Conservation (phyloP, 2,888 invertebrate genomes). For the Eristalis arbustorum region DNA sequence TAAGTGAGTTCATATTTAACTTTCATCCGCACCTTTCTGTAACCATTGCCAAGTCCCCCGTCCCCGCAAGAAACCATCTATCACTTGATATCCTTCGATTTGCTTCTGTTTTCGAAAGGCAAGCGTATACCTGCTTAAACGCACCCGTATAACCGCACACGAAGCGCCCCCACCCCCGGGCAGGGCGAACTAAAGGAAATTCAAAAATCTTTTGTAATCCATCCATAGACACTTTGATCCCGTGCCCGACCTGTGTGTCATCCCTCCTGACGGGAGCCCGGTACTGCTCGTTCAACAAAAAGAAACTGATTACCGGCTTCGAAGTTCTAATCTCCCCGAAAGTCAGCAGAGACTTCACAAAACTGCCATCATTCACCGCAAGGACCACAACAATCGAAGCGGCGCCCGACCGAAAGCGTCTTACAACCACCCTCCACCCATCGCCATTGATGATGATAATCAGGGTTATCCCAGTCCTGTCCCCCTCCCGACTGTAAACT, state of each 20-base stretch:
- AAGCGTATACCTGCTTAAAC: neutral
- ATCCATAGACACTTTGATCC: neutral
- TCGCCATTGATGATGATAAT: slow-evolving; percentile 50
- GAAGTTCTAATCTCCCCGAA: slow-evolving; percentile 55
- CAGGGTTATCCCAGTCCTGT: slow-evolving; percentile 38
- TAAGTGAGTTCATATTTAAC: neutral
- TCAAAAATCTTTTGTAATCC: neutral
- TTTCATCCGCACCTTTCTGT: neutral
- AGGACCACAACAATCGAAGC: slow-evolving; percentile 52
- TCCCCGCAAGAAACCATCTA: neutral
- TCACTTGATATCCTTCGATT: neutral
- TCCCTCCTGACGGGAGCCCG: slow-evolving; percentile 28
- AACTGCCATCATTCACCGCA: slow-evolving; percentile 61
- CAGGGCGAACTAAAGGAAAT: neutral
- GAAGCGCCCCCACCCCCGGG: neutral
- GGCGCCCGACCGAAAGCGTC: neutral
- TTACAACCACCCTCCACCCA: neutral
- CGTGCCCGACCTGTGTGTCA: neutral
- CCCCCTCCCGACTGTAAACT: slow-evolving; percentile 37
- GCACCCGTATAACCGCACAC: neutral
- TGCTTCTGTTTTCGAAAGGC: neutral
- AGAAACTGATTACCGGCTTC: slow-evolving; percentile 59
- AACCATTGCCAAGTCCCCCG: neutral
- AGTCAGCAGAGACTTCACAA: slow-evolving; percentile 56
- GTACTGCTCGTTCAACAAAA: slow-evolving; percentile 29